Base-by-base conservation (phyloP, 35 echinoderm and acorn worm species). In the Strongylocentrotus purpuratus region DNA sequence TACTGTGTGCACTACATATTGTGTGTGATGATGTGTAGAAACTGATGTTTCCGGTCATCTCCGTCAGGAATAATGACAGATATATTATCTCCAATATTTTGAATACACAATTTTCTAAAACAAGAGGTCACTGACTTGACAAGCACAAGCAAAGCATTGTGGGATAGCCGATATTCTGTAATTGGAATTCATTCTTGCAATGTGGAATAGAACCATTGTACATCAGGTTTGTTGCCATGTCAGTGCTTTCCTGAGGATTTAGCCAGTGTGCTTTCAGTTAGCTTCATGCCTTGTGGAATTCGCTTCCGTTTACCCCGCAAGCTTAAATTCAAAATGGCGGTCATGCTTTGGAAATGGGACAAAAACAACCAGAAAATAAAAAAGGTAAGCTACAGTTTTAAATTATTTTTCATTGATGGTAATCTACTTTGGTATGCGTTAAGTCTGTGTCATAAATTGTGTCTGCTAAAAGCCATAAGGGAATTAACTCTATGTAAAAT, bases 351-450 rank as follows among this genome's bases (percentile, higher is more conserved):
- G 97, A 98, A 98, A 92, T 98, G 97, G 97, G 97, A 98, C 86
- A 98, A 98, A 47, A 98, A 98, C 94, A 98, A 98, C 92, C 97
- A 98, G 58, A 98, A 98, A 92, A 98, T 98, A 46, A 98, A 98
- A 85, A 98, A 98, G 97, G 97, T 98, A 96, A 45, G 96, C 87
- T 89, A 89, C 0, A n/a, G 28, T 78, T n/a, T 78, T 8, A 25
- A 28, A 78, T n/a, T 12, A 13, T 13, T 14, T 41, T 55, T 55
- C 5, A 55, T 55, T 1, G 8, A 55, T 55, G 50, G 50, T 55
- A 12, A 55, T 55, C 50, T 13, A 11, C 50, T 55, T 12, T 55
- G 0, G 7, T 50, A 8, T 50, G 7, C 12, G 0, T 50, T 50
- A 2, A 14, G 35, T 41, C 35, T 41, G 35, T 41, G 35, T 41